These are phyloP conservation scores for Maniola hyperantus DNA, from an alignment of 2,888 invertebrate genomes.

Conservation along the genomic window DNA sequence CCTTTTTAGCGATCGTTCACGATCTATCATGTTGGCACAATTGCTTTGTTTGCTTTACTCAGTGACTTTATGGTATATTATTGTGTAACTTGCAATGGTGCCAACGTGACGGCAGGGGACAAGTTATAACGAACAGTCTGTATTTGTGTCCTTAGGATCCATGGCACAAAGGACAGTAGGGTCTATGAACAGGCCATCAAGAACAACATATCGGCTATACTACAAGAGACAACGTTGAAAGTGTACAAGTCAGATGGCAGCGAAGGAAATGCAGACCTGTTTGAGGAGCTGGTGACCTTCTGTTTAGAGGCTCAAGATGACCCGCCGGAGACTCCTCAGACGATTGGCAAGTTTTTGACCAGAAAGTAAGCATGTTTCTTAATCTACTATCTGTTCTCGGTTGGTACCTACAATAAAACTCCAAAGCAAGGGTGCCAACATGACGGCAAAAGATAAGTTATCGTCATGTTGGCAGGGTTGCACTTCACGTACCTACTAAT, in stretches of 20 bases:
- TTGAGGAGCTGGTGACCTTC: not conserved
- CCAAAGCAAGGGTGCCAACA: no score
- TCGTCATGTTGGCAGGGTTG: no score
- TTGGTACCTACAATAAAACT: no score
- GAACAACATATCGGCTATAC: not conserved
- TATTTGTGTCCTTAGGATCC: not conserved
- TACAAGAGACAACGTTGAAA: not conserved
- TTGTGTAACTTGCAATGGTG: no score
- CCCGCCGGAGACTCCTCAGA: not conserved
- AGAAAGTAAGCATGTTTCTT: not conserved
- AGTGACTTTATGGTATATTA: no score
- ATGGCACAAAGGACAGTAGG: constrained; percentile 5
- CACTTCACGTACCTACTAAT: no score
- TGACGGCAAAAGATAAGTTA: no score
- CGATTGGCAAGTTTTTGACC: not conserved
- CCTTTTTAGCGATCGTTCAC: no score
- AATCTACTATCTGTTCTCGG: no score
- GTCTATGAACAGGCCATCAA: not conserved
- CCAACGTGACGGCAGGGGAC: no score
- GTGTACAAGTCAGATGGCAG: constrained; percentile 11
- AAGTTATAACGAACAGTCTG: not conserved
- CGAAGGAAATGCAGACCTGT: not conserved
- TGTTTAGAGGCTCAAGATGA: not conserved
- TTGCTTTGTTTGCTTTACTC: no score
- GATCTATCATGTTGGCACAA: no score